Percentiles rank a stretch among this genome's conserved stretches.
These are phyloP conservation scores for Scolopax rusticola DNA, from an alignment of 2,797 vertebrate species.

Conservation along the genomic window DNA sequence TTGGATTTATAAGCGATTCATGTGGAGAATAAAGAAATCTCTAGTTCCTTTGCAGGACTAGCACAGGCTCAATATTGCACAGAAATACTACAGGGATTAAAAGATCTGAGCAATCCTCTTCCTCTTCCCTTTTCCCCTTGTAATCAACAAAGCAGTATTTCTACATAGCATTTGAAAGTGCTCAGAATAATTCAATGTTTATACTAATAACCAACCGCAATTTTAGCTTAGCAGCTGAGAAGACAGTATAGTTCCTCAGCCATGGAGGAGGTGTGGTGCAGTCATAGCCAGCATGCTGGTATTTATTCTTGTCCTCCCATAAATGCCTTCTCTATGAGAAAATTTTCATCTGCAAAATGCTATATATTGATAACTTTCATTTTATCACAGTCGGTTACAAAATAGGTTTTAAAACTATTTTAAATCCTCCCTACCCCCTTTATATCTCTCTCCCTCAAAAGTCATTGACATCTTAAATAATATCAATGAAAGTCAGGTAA, in stretches of 20 bases:
- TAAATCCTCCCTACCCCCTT: not conserved
- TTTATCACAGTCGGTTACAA: not conserved
- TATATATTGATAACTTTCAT: not conserved
- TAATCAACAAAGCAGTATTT: not conserved
- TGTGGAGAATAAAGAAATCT: not conserved
- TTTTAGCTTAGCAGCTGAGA: not conserved
- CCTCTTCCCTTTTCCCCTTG: accelerated
- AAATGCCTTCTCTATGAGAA: not conserved
- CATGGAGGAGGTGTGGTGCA: not conserved
- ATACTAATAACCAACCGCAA: not conserved
- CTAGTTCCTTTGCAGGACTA: not conserved
- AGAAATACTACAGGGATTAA: not conserved
- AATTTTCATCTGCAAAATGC: not conserved
- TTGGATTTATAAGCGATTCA: not conserved
- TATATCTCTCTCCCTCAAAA: not conserved
- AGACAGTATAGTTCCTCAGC: not conserved
- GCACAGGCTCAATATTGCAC: not conserved
- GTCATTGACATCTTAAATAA: not conserved
- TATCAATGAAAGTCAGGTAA: not conserved
- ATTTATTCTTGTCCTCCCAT: not conserved
- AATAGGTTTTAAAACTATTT: not conserved
- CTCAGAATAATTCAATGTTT: not conserved
- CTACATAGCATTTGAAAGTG: not conserved
- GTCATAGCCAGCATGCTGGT: not conserved
- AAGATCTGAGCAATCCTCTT: not conserved